A percentile compares a stretch with the other conserved stretches of the same genome.
Evolutionary conservation across 2,888 invertebrate genomes (phyloP).

Genomic region (Sinodicranocentrus sp.): DNA sequence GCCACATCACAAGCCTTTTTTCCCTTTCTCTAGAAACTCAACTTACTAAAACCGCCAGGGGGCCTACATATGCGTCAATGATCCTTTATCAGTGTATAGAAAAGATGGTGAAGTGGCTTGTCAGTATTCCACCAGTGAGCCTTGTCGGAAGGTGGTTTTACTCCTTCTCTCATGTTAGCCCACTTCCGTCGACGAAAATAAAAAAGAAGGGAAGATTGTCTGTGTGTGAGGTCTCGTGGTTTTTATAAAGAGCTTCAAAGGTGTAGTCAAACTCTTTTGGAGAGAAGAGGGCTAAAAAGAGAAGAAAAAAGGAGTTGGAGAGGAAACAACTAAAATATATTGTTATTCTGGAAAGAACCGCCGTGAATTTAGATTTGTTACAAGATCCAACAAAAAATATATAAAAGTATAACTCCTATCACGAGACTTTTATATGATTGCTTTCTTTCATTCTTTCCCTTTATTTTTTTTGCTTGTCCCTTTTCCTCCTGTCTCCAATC

Average conservation of each 20-base stretch:
- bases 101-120: constrained; percentile 50
- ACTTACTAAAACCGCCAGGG: too few relatives aligned
- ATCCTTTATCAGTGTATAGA: background rate
- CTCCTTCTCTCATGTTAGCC: constrained; percentile 25
- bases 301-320: constrained; percentile 14
- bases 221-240: background rate
- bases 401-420: background rate
- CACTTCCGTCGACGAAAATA: constrained; percentile 12
- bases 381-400: background rate
- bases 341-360: constrained; percentile 48
- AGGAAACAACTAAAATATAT: constrained; percentile 57
- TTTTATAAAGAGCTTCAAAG: background rate
- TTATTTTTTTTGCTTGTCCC: constrained; percentile 15
- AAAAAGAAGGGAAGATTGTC: constrained; percentile 10
- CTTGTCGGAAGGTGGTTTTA: constrained; percentile 61
- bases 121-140: constrained; percentile 48
- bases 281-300: constrained; percentile 28
- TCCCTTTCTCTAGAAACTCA: too few relatives aligned
- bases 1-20: constrained; percentile 2
- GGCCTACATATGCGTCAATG: constrained; percentile 29
- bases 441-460: constrained; percentile 23
- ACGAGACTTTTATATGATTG: constrained; percentile 36
- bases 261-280: background rate
- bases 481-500: constrained; percentile 31
- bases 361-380: constrained; percentile 64